Base-by-base conservation (phyloP, 2,113 vertebrate species). In the Nycticebus coucang region DNA sequence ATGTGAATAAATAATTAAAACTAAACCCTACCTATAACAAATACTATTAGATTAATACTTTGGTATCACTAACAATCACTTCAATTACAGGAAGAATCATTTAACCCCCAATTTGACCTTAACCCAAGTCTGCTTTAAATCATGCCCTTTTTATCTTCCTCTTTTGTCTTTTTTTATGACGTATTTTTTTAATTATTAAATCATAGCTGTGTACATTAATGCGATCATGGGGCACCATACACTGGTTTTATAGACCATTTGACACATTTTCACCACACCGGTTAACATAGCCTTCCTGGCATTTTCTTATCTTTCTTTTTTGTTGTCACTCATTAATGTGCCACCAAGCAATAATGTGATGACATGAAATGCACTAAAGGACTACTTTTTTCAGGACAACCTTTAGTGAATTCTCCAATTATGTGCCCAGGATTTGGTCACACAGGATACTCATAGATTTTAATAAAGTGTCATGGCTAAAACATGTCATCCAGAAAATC, bases 1-100 rank as follows among this genome's bases (percentile, higher is more conserved):
- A 22, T 83, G n/a, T 59, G 50, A 94, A 89, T 71, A 89, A 84
- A 33, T 69, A 78, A 85, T 81, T 45, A 85, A 93, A 89, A 90
- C 24, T 19, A 79, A 84, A 91, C 60, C 75, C 28, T 87, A 74
- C 37, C 50, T 71, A 11, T 41, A 57, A 69, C 37, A 87, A 60
- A 28, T 37, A 82, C 19, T 71, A 93, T 79, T 21, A 83, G 45
- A 50, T 50, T 50, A 50, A 50, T 69, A 81, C 24, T 72, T 92
- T 1, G 0, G 60, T 50, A 81, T 12, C 28, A 81, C 33, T 74
- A 93, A 88, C 24, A 37, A 91, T 68, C 62, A 91, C 69, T 50
- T 94, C 62, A 74, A 14, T 7, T n/a, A 41, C 45, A 89, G 5
- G 57, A 88, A 93, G 50, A 87, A 91, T 66, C 50, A n/a, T 55